phyloP scores from a whole-genome alignment of 2,797 vertebrate genomes.

The Sebastes itinus region DNA sequence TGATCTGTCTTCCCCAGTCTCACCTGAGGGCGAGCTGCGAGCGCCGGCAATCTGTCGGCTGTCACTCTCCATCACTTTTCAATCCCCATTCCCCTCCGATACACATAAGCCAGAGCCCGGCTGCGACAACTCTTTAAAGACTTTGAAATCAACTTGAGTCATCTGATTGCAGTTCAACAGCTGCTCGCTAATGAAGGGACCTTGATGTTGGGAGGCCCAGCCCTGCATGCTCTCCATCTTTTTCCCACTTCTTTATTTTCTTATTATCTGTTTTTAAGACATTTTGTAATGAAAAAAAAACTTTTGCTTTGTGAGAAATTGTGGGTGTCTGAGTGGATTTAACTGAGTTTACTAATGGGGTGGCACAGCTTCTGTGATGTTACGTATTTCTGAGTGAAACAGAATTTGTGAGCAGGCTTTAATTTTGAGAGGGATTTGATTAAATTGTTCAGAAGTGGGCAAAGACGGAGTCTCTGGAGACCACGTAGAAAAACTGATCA shows the following conservation, averaged over 20 bases:
- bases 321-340: neutral
- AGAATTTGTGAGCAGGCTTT: neutral
- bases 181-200: slow-evolving; percentile 54
- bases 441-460: neutral
- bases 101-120: slow-evolving; percentile 31
- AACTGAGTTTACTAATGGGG: neutral
- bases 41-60: slow-evolving; percentile 74
- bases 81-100: slow-evolving; percentile 63
- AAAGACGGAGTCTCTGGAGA: no score
- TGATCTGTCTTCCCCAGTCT: slow-evolving; percentile 64
- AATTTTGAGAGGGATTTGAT: neutral
- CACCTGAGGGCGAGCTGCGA: slow-evolving; percentile 71
- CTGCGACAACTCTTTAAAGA: slow-evolving; percentile 63
- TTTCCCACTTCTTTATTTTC: neutral
- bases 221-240: neutral
- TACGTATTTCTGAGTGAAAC: neutral
- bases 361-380: neutral
- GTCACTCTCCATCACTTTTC: slow-evolving; percentile 76
- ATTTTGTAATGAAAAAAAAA: neutral
- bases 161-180: slow-evolving; percentile 54
- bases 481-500: no score
- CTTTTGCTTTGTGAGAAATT: neutral
- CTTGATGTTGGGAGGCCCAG: slow-evolving; percentile 34
- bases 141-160: slow-evolving; percentile 68
- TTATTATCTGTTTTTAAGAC: slow-evolving; percentile 7